Conservation (phyloP, 2,113 vertebrate genomes). For the Epinephelus moara region DNA sequence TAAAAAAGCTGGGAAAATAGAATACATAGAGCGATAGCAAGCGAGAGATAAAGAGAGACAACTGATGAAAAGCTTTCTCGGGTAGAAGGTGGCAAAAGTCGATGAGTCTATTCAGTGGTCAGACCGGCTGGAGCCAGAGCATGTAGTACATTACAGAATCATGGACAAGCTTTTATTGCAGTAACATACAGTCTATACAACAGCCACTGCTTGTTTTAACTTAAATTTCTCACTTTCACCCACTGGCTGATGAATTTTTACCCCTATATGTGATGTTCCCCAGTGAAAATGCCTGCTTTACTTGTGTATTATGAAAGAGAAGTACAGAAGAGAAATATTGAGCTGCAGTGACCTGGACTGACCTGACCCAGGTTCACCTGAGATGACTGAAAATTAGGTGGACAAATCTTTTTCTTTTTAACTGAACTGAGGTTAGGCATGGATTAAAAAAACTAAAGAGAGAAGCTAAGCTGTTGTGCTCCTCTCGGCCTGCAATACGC, state of each 20-base stretch:
- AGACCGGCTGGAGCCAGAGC: background rate
- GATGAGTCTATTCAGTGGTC: conserved; percentile 17
- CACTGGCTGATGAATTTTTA: conserved; percentile 22
- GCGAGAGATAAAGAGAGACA: background rate
- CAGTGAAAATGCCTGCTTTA: conserved; percentile 3
- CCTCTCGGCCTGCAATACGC: conserved; percentile 66
- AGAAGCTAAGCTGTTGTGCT: conserved; percentile 51
- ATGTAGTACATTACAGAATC: background rate
- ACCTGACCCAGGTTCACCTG: conserved; percentile 30
- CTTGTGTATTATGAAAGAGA: background rate
- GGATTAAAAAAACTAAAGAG: conserved; percentile 47
- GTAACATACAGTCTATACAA: background rate
- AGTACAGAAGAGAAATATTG: conserved; percentile 16
- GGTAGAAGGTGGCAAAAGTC: conserved; percentile 26
- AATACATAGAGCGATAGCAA: background rate
- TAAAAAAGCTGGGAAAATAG: conserved; percentile 5
- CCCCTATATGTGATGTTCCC: background rate
- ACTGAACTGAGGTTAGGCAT: conserved; percentile 22
- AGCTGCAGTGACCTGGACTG: conserved; percentile 15
- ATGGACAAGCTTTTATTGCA: conserved; percentile 1
- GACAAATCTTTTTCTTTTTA: background rate
- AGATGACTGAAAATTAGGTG: background rate
- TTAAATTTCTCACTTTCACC: background rate
- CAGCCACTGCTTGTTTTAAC: background rate
- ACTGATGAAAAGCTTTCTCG: conserved; percentile 27